Conservation (phyloP, 2,113 vertebrate genomes). For the Campylomormyrus tamandua region DNA sequence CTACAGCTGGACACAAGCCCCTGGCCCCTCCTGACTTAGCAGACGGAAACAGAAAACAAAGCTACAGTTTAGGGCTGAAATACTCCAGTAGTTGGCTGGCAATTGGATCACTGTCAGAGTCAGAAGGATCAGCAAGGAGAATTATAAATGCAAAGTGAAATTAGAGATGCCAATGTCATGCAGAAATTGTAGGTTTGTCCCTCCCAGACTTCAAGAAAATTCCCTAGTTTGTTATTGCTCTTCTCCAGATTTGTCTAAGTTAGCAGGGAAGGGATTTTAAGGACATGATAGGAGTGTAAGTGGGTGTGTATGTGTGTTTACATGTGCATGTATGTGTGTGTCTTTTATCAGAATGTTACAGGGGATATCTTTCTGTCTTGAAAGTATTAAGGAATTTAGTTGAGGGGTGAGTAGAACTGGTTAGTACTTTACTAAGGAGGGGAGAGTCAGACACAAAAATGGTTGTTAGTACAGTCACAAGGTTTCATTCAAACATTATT, state of each 20-base stretch:
- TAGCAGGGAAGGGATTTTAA: conserved; percentile 14
- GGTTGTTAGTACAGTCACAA: conserved; percentile 77
- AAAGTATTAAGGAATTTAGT: conserved; percentile 44
- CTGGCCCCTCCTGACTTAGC: not conserved
- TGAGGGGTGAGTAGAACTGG: conserved; percentile 56
- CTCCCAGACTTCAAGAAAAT: not conserved
- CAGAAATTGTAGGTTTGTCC: not conserved
- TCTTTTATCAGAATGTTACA: conserved; percentile 16
- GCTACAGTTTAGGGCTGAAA: not conserved
- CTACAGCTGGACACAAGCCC: not conserved
- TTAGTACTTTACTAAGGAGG: conserved; percentile 72
- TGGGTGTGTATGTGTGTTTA: not conserved
- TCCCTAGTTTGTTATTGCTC: not conserved
- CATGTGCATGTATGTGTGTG: conserved; percentile 1
- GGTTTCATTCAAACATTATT: conserved; percentile 57
- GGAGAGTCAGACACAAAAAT: conserved; percentile 76
- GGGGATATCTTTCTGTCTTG: conserved; percentile 5
- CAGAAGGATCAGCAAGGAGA: not conserved
- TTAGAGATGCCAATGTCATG: not conserved
- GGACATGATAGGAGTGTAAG: not conserved
- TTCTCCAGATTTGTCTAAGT: conserved; percentile 21
- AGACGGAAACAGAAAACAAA: not conserved
- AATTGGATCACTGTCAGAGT: conserved; percentile 36
- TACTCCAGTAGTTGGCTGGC: conserved; percentile 57
- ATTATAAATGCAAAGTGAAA: not conserved